Conservation (phyloP, 2,113 vertebrate genomes). For the Pholis gunnellus region DNA sequence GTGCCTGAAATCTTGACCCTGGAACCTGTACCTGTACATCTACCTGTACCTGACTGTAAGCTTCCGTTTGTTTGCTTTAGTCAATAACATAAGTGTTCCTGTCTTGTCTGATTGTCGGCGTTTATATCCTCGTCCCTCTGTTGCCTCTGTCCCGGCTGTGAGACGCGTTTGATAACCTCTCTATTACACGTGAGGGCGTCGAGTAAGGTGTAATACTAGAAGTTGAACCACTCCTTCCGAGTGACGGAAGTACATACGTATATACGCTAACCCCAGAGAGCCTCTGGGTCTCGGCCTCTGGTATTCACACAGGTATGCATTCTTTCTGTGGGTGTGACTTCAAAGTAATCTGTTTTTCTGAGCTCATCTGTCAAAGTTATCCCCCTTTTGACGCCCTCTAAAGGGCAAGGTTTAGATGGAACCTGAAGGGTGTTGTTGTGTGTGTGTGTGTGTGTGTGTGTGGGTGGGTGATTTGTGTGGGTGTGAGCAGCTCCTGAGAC, state of each 20-base stretch:
- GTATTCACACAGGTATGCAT: constrained; percentile 64
- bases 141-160: not conserved
- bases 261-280: constrained; percentile 4
- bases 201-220: not conserved
- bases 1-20: not conserved
- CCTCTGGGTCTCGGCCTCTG: constrained; percentile 29
- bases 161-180: not conserved
- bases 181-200: not conserved
- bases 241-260: not conserved
- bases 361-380: constrained; percentile 43
- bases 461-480: constrained; percentile 54
- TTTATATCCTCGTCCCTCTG: not conserved
- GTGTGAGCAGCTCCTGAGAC: constrained; percentile 45
- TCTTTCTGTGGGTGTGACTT: constrained; percentile 68
- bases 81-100: not conserved
- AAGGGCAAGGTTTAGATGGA: constrained; percentile 58
- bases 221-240: not conserved
- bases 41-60: not conserved
- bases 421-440: constrained; percentile 45
- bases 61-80: not conserved
- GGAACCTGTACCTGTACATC: not conserved
- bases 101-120: not conserved
- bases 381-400: constrained; percentile 22
- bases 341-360: constrained; percentile 70
- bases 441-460: constrained; percentile 57